phyloP scores from a whole-genome alignment of 2,888 invertebrate species.

The Pollenia amentaria region DNA sequence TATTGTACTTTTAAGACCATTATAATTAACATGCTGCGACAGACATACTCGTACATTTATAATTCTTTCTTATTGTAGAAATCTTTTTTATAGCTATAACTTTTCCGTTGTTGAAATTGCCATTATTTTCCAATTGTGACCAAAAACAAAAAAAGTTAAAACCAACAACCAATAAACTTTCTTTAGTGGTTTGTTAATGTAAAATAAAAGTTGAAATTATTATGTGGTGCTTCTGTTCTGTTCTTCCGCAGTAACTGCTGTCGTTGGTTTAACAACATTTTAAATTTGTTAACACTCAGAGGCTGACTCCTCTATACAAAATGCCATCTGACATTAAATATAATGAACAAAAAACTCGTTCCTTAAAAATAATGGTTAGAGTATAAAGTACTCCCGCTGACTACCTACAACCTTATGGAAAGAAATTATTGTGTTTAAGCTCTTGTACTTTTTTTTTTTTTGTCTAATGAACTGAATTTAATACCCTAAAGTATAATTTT shows the following conservation, averaged over 20 bases:
- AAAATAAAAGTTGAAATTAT: slow-evolving; percentile 30
- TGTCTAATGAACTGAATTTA: slow-evolving; percentile 23
- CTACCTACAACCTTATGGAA: too few relatives aligned
- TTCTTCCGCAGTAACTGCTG: background rate
- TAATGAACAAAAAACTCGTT: background rate
- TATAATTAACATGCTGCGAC: too few relatives aligned
- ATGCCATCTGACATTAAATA: background rate
- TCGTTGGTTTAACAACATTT: background rate
- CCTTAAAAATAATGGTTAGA: background rate
- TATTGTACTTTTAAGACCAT: too few relatives aligned
- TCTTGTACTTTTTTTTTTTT: background rate
- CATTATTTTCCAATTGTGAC: slow-evolving; percentile 32
- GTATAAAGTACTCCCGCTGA: background rate
- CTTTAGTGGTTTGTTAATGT: slow-evolving; percentile 23
- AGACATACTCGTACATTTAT: background rate
- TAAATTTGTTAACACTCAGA: slow-evolving; percentile 19
- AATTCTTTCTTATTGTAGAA: background rate
- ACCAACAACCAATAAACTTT: slow-evolving; percentile 37
- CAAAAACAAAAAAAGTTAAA: slow-evolving; percentile 19
- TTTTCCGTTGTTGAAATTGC: slow-evolving; percentile 18
- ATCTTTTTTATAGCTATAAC: slow-evolving; percentile 12
- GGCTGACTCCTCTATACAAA: background rate
- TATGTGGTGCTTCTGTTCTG: background rate
- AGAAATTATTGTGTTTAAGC: background rate
- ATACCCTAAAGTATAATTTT: slow-evolving; percentile 22